Evolutionary conservation across 2,113 vertebrate species (phyloP).

Genomic region (Notarius quadriscutis): DNA sequence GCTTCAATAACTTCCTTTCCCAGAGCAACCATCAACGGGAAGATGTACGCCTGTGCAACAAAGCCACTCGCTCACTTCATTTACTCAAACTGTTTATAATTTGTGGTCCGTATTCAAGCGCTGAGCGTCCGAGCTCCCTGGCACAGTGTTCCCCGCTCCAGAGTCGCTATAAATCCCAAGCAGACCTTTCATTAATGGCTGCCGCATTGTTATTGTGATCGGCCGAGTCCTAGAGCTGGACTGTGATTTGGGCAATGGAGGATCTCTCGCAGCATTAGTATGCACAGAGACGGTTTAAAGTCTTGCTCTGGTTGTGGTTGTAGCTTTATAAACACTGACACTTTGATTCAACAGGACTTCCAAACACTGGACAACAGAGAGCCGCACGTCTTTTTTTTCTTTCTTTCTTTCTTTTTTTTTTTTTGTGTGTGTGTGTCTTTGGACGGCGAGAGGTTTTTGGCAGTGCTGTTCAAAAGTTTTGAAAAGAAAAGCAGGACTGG

Average conservation of each 20-base stretch:
- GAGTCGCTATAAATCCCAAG: slow-evolving; percentile 68
- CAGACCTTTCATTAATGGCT: slow-evolving; percentile 66
- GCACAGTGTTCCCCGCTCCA: slow-evolving; percentile 62
- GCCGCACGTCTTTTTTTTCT: not conserved
- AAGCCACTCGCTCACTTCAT: slow-evolving; percentile 81
- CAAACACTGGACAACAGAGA: slow-evolving; percentile 30
- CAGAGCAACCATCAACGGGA: slow-evolving; percentile 80
- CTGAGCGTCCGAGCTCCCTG: slow-evolving; percentile 71
- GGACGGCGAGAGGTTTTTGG: not conserved
- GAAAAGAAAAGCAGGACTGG: not conserved
- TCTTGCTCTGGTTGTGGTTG: slow-evolving; percentile 39
- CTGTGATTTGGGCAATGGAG: slow-evolving; percentile 59
- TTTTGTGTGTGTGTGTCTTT: not conserved
- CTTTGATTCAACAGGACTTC: slow-evolving; percentile 38
- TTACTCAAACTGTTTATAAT: slow-evolving; percentile 88
- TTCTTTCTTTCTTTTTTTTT: too few relatives aligned
- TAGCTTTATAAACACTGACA: slow-evolving; percentile 48
- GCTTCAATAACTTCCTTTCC: slow-evolving; percentile 96
- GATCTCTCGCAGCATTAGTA: slow-evolving; percentile 61
- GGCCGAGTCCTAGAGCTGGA: slow-evolving; percentile 60
- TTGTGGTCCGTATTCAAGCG: slow-evolving; percentile 84
- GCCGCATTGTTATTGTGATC: slow-evolving; percentile 66
- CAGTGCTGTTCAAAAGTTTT: slow-evolving; percentile 4
- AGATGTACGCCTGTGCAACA: slow-evolving; percentile 83
- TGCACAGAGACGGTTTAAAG: slow-evolving; percentile 58